Base-by-base conservation (phyloP, 2,797 vertebrate genomes). In the Aselliscus stoliczkanus region DNA sequence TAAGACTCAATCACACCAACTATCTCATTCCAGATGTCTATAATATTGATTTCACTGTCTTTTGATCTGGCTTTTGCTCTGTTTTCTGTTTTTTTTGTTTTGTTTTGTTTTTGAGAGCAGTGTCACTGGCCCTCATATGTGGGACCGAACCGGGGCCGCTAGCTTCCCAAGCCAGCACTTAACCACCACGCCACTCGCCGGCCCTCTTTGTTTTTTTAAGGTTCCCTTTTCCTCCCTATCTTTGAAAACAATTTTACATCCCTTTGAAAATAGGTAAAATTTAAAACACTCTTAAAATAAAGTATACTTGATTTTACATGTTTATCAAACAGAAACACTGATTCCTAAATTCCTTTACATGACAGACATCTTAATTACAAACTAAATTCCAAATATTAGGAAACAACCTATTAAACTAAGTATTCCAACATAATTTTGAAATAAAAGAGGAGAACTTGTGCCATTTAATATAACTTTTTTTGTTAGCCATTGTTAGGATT, bases 241-340 rank as follows among this genome's bases (percentile, higher is more conserved):
- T 79, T 90, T 96, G 77, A 76, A 90, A 92, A 79, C 1, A 3
- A 15, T 42, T 9, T 65, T 76, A 50, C 65, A 56, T 65, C 12
- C 80, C 60, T 17, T 88, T 39, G n/a, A 85, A 93, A 91, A 94
- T 9, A 21, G 14, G 18, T 42, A 64, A 60, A 72, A 70, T 80
- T 82, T 42, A 76, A 88, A 88, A 90, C 21, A 81, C 12, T 93
- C 54, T 93, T 62, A 92, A 91, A 95, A 73, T 56, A 92, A 92
- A 85, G 84, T 70, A 12, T 11, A 91, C 47, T 18, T 93, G 69
- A 67, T 52, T 83, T 95, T 77, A 83, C 21, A 52, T 67, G 76
- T 37, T 93, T 89, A 70, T 65, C 62, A 93, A 77, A 77, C 10
- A 70, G n/a, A 93, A 92, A 34, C 2, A 85, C 1, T 92, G 62